Conservation (phyloP, 2,797 vertebrate genomes). For the Rhynchonycteris naso region DNA sequence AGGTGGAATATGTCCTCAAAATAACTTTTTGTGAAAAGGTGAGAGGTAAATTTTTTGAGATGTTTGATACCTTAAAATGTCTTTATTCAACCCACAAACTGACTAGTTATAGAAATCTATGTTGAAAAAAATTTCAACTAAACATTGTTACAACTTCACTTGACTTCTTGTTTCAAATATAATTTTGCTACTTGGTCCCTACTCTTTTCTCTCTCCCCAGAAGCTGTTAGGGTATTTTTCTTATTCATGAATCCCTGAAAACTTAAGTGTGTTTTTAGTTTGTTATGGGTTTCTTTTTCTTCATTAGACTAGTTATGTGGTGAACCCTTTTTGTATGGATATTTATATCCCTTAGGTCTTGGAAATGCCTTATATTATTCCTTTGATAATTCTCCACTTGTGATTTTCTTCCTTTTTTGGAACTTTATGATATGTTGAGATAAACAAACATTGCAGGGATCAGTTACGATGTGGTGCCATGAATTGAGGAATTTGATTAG, state of each 20-base stretch:
- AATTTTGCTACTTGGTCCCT: neutral
- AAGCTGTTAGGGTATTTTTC: neutral
- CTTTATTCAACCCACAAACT: neutral
- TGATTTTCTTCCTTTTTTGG: neutral
- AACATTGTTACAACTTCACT: neutral
- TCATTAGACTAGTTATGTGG: neutral
- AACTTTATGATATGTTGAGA: neutral
- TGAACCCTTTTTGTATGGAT: neutral
- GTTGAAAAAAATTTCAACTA: neutral
- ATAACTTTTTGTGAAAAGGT: conserved; percentile 5
- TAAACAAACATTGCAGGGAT: neutral
- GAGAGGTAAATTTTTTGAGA: neutral
- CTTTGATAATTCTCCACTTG: neutral
- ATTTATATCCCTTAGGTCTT: neutral
- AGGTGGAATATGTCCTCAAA: neutral
- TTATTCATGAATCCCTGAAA: conserved; percentile 9
- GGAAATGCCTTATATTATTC: neutral
- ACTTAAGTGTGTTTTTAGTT: neutral
- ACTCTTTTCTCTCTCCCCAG: neutral
- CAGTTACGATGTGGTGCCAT: neutral
- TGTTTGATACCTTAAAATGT: neutral
- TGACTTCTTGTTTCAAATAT: neutral
- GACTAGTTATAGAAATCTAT: neutral
- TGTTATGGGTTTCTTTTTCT: neutral
- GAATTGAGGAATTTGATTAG: neutral